Evolutionary conservation across 64 coral and sea anemone genomes (phyloP).

Genomic region (Platygyra sinensis): DNA sequence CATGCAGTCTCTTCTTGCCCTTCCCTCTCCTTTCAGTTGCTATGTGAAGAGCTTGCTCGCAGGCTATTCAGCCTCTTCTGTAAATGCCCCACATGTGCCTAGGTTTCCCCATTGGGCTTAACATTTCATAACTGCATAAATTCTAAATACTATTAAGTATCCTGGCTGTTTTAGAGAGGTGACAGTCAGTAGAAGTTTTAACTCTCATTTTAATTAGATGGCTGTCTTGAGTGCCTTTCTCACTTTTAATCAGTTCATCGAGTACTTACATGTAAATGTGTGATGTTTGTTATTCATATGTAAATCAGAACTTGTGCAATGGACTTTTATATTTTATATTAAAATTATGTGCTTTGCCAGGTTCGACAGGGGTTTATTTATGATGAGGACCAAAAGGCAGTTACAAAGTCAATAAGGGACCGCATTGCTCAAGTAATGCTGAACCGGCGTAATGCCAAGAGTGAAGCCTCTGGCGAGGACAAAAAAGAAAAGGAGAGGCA

Average conservation of each 20-base stretch:
- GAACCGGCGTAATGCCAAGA: slow-evolving; percentile 19
- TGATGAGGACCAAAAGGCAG: slow-evolving; percentile 88
- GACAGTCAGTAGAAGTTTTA: too few species aligned
- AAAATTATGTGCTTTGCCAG: slow-evolving; percentile 20
- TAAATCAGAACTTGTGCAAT: not conserved
- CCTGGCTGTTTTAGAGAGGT: too few species aligned
- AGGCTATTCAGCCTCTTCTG: too few species aligned
- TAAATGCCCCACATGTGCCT: too few species aligned
- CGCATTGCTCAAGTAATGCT: slow-evolving; percentile 62
- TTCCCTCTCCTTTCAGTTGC: too few species aligned
- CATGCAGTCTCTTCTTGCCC: too few species aligned
- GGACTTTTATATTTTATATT: not conserved
- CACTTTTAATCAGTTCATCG: not conserved
- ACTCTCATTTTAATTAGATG: too few species aligned
- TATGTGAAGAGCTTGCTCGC: too few species aligned
- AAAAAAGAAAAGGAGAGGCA: slow-evolving; percentile 35
- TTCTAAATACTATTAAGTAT: too few species aligned
- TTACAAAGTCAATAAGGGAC: slow-evolving; percentile 82
- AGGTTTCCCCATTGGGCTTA: too few species aligned
- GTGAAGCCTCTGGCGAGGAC: slow-evolving; percentile 15
- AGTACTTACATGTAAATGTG: not conserved
- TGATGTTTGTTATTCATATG: not conserved
- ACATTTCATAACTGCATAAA: too few species aligned
- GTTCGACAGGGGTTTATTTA: slow-evolving; percentile 83
- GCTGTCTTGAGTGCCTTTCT: too few species aligned